These are phyloP conservation scores for Nephrotoma guestfalica DNA, from an alignment of 2,888 invertebrate species.

Conservation along the genomic window DNA sequence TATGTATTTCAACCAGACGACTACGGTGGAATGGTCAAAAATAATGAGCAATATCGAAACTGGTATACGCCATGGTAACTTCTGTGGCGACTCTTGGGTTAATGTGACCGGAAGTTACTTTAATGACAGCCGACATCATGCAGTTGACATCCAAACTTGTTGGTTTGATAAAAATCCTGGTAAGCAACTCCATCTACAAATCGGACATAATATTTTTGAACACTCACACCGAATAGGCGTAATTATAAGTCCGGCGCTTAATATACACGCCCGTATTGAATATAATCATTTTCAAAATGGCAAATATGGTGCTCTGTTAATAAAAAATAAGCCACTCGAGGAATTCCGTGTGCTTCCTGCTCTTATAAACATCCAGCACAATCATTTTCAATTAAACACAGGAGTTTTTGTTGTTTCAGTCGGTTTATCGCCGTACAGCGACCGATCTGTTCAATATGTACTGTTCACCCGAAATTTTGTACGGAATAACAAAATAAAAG, in stretches of 20 bases:
- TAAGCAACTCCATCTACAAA: constrained; percentile 48
- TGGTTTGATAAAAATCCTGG: constrained; percentile 40
- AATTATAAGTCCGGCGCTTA: constrained; percentile 67
- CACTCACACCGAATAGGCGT: constrained; percentile 60
- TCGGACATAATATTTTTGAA: constrained; percentile 75
- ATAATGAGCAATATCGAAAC: constrained; percentile 76
- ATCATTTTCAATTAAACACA: constrained; percentile 77
- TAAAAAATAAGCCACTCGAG: constrained; percentile 66
- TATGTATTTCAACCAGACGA: constrained; percentile 68
- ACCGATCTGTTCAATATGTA: constrained; percentile 62
- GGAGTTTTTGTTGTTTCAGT: constrained; percentile 80
- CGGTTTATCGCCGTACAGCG: constrained; percentile 76
- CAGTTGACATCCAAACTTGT: constrained; percentile 71
- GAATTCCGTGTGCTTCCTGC: constrained; percentile 65
- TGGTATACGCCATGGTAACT: constrained; percentile 87
- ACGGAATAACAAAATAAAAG: constrained; percentile 67
- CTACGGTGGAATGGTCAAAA: constrained; percentile 72
- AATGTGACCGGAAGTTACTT: constrained; percentile 90
- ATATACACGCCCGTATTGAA: constrained; percentile 62
- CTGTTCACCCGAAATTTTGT: constrained; percentile 81
- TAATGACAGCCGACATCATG: constrained; percentile 61
- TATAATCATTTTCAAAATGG: constrained; percentile 82
- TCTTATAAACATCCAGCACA: constrained; percentile 61
- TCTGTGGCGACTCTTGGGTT: constrained; percentile 68
- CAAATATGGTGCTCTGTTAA: constrained; percentile 63